Evolutionary conservation across 2,888 invertebrate genomes (phyloP).

Genomic region (Piscicola geometra): DNA sequence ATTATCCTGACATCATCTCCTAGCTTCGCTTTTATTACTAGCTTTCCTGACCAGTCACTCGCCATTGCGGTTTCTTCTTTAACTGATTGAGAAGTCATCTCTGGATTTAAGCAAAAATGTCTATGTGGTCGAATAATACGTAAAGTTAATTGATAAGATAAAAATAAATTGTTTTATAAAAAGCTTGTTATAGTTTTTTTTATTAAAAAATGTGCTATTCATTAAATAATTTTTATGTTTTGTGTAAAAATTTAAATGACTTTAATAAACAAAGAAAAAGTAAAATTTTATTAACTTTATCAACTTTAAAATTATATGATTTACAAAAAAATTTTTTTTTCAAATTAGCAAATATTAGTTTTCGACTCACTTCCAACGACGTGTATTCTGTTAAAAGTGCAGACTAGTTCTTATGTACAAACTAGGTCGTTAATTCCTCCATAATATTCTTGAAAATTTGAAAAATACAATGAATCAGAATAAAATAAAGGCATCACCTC

Average conservation of each 20-base stretch:
- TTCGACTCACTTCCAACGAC: slow-evolving; percentile 1
- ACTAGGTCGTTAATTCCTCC: neutral
- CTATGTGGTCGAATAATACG: too few relatives aligned
- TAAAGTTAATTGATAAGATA: neutral
- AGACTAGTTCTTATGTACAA: neutral
- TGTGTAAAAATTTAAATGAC: neutral
- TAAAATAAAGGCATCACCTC: slow-evolving; percentile 12
- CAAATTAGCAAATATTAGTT: neutral
- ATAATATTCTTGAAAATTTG: too few relatives aligned
- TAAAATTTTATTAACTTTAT: neutral
- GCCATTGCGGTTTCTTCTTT: slow-evolving; percentile 32
- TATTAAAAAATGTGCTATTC: neutral
- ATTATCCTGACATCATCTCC: slow-evolving; percentile 65
- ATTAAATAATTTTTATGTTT: neutral
- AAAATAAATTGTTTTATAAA: neutral
- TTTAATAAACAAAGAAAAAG: neutral
- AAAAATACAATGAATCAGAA: slow-evolving; percentile 2
- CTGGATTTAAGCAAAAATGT: too few relatives aligned
- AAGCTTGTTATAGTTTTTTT: neutral
- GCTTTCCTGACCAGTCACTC: slow-evolving; percentile 43
- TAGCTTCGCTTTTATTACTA: slow-evolving; percentile 59
- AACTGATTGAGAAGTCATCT: neutral
- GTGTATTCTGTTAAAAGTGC: neutral
- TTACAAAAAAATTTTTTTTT: neutral
- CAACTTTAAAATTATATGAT: neutral